phyloP scores from a whole-genome alignment of 2,113 vertebrate species.

The Rhinopomastus cyanomelas region DNA sequence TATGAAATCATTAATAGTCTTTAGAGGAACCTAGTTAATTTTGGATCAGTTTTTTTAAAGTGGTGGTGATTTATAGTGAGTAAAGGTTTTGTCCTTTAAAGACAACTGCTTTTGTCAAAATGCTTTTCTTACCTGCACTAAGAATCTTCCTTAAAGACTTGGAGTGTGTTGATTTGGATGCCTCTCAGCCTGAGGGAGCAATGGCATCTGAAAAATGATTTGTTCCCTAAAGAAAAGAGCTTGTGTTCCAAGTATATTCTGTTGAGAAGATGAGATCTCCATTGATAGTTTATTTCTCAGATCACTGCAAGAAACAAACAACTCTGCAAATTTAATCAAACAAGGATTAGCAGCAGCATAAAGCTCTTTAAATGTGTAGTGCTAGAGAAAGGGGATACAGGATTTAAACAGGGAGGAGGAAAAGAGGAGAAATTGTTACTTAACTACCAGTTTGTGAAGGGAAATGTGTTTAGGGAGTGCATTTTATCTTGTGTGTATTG shows the following conservation, averaged over 20 bases:
- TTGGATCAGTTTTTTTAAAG: not conserved
- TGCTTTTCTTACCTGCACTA: not conserved
- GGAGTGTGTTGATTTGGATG: not conserved
- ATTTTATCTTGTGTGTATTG: conserved; percentile 45
- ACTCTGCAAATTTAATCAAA: not conserved
- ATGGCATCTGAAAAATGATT: not conserved
- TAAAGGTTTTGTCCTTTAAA: not conserved
- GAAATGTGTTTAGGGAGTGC: conserved; percentile 40
- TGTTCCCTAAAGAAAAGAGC: not conserved
- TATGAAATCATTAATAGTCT: not conserved
- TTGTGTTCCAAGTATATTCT: not conserved
- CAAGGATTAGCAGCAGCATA: not conserved
- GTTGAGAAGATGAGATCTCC: not conserved
- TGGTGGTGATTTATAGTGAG: not conserved
- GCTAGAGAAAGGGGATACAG: not conserved
- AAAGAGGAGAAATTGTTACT: conserved; percentile 13
- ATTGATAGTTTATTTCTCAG: not conserved
- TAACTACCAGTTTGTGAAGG: conserved; percentile 15
- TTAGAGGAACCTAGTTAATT: not conserved
- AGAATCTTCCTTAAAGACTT: not conserved
- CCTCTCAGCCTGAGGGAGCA: not conserved
- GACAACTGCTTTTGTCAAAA: not conserved
- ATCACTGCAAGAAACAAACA: conserved; percentile 11
- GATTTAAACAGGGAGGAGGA: not conserved
- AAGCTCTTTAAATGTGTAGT: not conserved